Evolutionary conservation across 2,888 invertebrate genomes (phyloP), one percentile per base, ranked within the genome.

Genomic region (Diloba caeruleocephala): DNA sequence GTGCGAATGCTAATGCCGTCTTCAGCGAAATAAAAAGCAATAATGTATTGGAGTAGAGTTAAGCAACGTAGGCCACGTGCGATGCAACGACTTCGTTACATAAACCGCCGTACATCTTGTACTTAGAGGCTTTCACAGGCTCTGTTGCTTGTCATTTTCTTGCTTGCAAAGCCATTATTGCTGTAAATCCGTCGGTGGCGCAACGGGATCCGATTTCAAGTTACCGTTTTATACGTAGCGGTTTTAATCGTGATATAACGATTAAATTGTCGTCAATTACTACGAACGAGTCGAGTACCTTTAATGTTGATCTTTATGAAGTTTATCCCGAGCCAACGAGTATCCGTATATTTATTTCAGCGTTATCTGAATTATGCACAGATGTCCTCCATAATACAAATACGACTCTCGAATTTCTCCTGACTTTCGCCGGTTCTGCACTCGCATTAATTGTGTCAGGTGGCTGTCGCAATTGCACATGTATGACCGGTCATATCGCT

Each of bases 81-180:
- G 69, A 51, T 74, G 69, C 69, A 74, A 67, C 72, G 69, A 72
- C 69, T 59, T 67, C 68, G 78, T 88, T 89, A 86, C 81, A 85
- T 88, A 87, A 89, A 80, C 79, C 71, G 75, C 66, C 76, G n/a
- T 76, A 71, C 72, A 71, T 72, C 42, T 43, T 55, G 74, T 76
- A 73, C 75, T 78, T 61, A 63, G 69, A 73, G 79, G 87, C 87
- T 88, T 89, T 90, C 88, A 83, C 88, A 82, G 76, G 62, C 79
- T 78, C 73, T 80, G 80, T 76, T 78, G 82, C 72, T 71, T 77
- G 82, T 79, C 81, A 85, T 85, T 85, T 87, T 84, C 87, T 85
- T 75, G 79, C 77, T 78, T 72, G 71, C 70, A 59, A 71, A 74
- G 69, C 74, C 73, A 79, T 84, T 80, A 84, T 79, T 81, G 79